Conservation (phyloP, 2,888 invertebrate species). For the Oscheius sp. region DNA sequence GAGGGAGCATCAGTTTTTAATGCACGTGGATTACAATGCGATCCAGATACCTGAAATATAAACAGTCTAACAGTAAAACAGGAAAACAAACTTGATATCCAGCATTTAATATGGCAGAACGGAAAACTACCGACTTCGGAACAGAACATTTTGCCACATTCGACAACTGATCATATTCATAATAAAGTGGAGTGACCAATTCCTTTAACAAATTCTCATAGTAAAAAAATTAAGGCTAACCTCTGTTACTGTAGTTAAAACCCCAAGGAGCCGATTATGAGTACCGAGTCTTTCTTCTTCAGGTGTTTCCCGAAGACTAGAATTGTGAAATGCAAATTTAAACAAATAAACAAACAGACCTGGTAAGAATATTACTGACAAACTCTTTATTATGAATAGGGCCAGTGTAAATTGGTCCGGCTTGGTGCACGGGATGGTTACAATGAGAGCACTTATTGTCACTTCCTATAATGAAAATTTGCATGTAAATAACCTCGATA, state of each 20-base stretch:
- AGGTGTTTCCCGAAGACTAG: constrained; percentile 54
- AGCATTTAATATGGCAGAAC: constrained; percentile 89
- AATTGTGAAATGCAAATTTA: no score
- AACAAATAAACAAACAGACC: no score
- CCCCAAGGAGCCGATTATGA: constrained; percentile 83
- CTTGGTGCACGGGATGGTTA: constrained; percentile 78
- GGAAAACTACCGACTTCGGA: constrained; percentile 74
- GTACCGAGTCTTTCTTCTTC: constrained; percentile 80
- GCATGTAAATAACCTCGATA: not conserved
- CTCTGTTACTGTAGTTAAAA: constrained; percentile 82
- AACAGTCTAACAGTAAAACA: constrained; percentile 74
- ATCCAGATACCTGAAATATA: constrained; percentile 83
- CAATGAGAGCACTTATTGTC: constrained; percentile 65
- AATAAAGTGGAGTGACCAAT: constrained; percentile 86
- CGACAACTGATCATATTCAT: constrained; percentile 84
- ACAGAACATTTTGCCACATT: constrained; percentile 76
- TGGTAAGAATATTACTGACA: constrained; percentile 80
- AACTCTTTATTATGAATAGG: constrained; percentile 86
- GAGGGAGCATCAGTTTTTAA: constrained; percentile 92
- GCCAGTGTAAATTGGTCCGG: constrained; percentile 94
- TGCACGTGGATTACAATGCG: constrained; percentile 88
- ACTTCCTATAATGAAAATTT: constrained; percentile 36
- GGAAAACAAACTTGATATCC: constrained; percentile 76
- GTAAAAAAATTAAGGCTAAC: constrained; percentile 46
- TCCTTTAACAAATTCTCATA: constrained; percentile 78